These are phyloP conservation scores for Nothocercus julius DNA, from an alignment of 2,113 vertebrate genomes.

Conservation along the genomic window DNA sequence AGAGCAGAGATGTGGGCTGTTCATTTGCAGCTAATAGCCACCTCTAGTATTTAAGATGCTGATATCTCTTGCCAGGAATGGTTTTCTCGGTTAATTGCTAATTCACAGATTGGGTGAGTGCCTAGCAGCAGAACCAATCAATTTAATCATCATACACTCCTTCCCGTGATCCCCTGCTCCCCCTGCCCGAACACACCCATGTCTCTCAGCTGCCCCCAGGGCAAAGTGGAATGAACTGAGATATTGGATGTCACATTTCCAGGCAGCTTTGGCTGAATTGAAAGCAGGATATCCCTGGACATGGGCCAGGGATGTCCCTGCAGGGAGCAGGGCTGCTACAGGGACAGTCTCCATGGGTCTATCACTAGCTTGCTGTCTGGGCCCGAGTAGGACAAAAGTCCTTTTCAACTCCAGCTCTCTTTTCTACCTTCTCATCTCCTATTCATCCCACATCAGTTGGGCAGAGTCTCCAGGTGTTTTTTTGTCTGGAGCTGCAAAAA, in stretches of 20 bases:
- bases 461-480: neutral
- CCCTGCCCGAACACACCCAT: neutral
- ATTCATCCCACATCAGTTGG: neutral
- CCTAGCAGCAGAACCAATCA: slow-evolving; percentile 38
- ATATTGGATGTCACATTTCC: neutral
- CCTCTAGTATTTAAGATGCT: slow-evolving; percentile 33
- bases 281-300: neutral
- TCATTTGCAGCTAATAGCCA: neutral
- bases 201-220: neutral
- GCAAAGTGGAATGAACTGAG: neutral
- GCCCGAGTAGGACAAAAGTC: neutral
- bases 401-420: neutral
- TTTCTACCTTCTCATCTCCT: neutral
- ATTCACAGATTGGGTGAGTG: slow-evolving; percentile 44
- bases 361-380: neutral
- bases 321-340: neutral
- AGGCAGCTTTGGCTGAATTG: neutral
- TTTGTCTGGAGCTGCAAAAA: neutral
- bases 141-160: slow-evolving; percentile 58
- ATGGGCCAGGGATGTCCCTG: neutral
- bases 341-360: neutral
- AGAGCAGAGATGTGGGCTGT: neutral
- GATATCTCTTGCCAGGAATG: neutral
- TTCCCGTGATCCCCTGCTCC: neutral
- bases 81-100: slow-evolving; percentile 53